A percentile compares a stretch with the other conserved stretches of the same genome.
Conservation (phyloP, 2,888 invertebrate species). For the Lissonota sp. region DNA sequence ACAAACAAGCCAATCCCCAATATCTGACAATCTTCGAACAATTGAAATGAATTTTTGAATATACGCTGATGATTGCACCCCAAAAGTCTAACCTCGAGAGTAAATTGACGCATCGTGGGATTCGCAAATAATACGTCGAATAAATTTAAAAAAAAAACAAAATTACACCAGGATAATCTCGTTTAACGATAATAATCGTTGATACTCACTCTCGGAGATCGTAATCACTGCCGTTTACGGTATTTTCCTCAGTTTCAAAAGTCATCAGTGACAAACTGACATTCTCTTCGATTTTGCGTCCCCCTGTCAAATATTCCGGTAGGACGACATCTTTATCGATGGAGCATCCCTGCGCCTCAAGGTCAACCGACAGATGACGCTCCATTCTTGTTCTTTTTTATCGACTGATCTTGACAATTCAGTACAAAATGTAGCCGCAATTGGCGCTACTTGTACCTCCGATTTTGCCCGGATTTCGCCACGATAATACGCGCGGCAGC, state of each 20-base stretch:
- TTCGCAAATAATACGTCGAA: neutral
- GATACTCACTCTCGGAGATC: conserved; percentile 52
- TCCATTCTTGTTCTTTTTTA: no score
- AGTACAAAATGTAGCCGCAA: no score
- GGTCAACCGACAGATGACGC: no score
- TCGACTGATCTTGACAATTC: no score
- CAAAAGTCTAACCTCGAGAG: conserved; percentile 68
- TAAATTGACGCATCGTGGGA: conserved; percentile 1
- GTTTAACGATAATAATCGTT: neutral
- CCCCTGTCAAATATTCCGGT: conserved; percentile 4
- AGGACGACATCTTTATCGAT: no score
- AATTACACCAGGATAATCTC: neutral
- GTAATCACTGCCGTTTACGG: conserved; percentile 51
- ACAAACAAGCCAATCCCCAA: neutral
- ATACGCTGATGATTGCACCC: neutral
- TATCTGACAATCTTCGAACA: neutral
- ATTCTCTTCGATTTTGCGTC: conserved; percentile 68
- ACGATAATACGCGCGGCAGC: conserved; percentile 19
- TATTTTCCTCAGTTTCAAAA: conserved; percentile 66
- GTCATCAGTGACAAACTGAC: conserved; percentile 72
- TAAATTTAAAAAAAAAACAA: conserved; percentile 15
- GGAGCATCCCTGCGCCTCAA: no score
- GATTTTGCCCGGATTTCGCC: no score
- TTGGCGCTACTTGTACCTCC: no score
- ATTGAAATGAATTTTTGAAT: conserved; percentile 4